These are phyloP conservation scores for Entomyzon cyanotis DNA, from an alignment of 2,113 vertebrate species.

Conservation along the genomic window DNA sequence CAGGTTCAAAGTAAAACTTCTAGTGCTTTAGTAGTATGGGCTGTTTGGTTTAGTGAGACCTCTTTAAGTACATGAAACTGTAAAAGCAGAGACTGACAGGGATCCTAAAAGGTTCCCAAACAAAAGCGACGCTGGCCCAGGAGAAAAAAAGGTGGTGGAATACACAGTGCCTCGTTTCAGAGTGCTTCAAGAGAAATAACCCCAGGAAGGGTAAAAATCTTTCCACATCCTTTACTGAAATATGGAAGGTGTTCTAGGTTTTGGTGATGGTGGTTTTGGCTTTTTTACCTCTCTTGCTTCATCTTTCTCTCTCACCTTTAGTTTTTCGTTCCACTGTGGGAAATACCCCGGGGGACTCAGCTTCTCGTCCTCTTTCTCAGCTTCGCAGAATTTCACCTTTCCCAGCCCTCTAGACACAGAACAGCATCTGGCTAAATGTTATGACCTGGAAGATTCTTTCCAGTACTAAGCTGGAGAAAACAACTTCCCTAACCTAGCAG, in stretches of 20 bases:
- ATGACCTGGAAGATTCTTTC: not conserved
- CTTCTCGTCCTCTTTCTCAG: not conserved
- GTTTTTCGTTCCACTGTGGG: not conserved
- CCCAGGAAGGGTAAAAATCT: not conserved
- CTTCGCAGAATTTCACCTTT: not conserved
- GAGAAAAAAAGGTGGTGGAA: accelerated
- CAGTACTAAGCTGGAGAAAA: not conserved
- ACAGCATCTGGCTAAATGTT: not conserved
- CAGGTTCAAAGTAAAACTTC: not conserved
- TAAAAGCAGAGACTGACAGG: not conserved
- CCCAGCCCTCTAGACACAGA: accelerated
- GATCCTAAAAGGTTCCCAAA: not conserved
- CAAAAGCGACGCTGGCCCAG: not conserved
- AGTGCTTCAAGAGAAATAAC: not conserved
- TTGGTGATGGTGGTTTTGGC: not conserved
- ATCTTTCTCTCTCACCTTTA: not conserved
- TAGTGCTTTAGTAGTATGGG: not conserved
- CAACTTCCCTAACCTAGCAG: not conserved
- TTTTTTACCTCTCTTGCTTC: not conserved
- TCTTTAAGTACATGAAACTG: not conserved
- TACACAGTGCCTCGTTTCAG: not conserved
- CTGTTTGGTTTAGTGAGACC: not conserved
- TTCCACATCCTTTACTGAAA: not conserved
- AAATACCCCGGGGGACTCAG: not conserved
- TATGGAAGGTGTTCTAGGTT: not conserved